phyloP scores from a whole-genome alignment of 2,113 vertebrate genomes.

The Limanda limanda region DNA sequence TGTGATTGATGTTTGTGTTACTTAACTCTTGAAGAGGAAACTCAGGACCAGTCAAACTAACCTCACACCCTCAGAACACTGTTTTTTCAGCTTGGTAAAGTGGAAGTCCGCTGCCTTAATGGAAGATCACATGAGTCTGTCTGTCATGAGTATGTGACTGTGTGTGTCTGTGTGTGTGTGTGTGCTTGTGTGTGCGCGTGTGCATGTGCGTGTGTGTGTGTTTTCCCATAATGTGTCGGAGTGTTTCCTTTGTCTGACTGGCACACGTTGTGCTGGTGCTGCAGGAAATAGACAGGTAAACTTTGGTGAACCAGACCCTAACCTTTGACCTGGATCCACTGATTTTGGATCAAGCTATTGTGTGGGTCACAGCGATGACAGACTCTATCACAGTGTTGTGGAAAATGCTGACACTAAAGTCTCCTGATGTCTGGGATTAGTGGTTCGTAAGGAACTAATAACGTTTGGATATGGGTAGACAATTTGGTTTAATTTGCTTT shows the following conservation, averaged over 20 bases:
- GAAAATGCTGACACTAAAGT: slow-evolving; percentile 30
- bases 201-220: slow-evolving; percentile 43
- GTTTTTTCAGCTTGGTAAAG: slow-evolving; percentile 79
- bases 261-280: slow-evolving; percentile 46
- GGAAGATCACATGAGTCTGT: slow-evolving; percentile 58
- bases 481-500: not conserved
- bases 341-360: slow-evolving; percentile 47
- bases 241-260: slow-evolving; percentile 64
- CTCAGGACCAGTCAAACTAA: slow-evolving; percentile 51
- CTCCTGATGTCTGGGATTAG: slow-evolving; percentile 30
- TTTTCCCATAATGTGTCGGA: slow-evolving; percentile 45
- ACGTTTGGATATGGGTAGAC: not conserved
- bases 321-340: slow-evolving; percentile 63
- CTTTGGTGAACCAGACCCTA: slow-evolving; percentile 59
- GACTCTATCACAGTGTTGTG: slow-evolving; percentile 34
- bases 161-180: slow-evolving; percentile 33
- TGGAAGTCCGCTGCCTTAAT: slow-evolving; percentile 64
- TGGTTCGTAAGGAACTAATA: not conserved
- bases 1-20: slow-evolving; percentile 64
- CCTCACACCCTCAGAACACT: slow-evolving; percentile 55
- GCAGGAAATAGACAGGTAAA: slow-evolving; percentile 76
- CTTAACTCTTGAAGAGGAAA: slow-evolving; percentile 72
- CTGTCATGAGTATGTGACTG: not conserved
- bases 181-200: slow-evolving; percentile 44
- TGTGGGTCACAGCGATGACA: slow-evolving; percentile 59